Conservation (phyloP, 2,113 vertebrate species). For the Seriola dumerili region DNA sequence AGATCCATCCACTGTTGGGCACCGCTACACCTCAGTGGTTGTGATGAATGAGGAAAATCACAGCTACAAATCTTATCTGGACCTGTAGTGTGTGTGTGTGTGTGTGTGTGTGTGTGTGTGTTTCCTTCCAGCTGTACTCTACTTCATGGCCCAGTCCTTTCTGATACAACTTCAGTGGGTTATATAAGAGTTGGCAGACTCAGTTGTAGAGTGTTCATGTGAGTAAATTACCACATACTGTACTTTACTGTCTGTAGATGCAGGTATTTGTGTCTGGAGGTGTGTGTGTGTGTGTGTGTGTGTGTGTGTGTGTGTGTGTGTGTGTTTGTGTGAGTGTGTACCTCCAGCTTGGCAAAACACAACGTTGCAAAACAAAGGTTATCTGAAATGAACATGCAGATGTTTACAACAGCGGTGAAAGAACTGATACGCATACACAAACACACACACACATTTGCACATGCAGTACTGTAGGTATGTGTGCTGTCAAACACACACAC, state of each 20-base stretch:
- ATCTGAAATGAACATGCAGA: constrained; percentile 27
- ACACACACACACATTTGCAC: not conserved
- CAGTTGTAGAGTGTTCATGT: constrained; percentile 9
- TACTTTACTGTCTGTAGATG: constrained; percentile 8
- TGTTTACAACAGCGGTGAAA: constrained; percentile 20
- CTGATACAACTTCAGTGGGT: constrained; percentile 34
- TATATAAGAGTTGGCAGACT: constrained; percentile 57
- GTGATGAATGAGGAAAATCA: constrained; percentile 63
- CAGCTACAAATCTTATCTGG: constrained; percentile 53
- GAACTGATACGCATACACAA: not conserved
- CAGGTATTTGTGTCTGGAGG: not conserved
- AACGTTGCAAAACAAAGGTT: constrained; percentile 7
- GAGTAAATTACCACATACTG: constrained; percentile 24
- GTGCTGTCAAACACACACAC: not conserved
- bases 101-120: constrained; percentile 28
- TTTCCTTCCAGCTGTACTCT: constrained; percentile 44
- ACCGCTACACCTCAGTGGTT: constrained; percentile 30
- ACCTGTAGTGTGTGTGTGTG: constrained; percentile 13
- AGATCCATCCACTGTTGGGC: constrained; percentile 8
- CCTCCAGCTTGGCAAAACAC: not conserved
- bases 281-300: not conserved
- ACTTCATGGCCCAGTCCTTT: constrained; percentile 11
- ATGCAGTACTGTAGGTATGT: not conserved
- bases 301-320: not conserved
- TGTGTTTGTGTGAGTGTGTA: not conserved